Evolutionary conservation across 2,888 invertebrate species (phyloP), one percentile per base, ranked within the genome.

Genomic region (Dryobota labecula): DNA sequence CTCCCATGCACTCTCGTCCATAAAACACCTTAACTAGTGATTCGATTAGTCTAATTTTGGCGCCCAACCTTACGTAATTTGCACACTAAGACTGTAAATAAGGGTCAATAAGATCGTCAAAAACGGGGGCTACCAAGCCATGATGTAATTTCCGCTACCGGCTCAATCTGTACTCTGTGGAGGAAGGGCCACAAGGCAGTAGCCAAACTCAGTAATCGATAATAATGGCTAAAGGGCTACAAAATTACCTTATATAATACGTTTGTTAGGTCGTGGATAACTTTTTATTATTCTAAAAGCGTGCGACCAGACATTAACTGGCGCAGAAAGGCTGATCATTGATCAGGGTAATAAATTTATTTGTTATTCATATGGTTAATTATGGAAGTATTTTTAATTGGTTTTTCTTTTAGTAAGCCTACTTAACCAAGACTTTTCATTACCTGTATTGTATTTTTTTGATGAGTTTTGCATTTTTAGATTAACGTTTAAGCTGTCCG

Each of bases 121-220:
- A 73, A 69, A 65, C 60, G 24, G 49, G 47, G 45, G 33, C 61
- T 64, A 54, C 45, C 64, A 51, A 47, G 66, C 64, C 20, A 38
- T 83, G 70, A 81, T 57, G 69, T 54, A 76, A 83, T 84, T 73
- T 84, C 81, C 81, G 72, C 30, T 69, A 43, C 45, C 70, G 54
- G 13, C 41, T 38, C 62, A 76, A 64, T 61, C 45, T 33, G 61
- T 54, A 57, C 65, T 68, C 47, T 54, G 57, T 67, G n/a, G 51
- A 71, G 62, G n/a, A 51, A 38, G 15, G n/a, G 4, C 20, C 18
- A 63, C 47, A 41, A 72, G 76, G 71, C 75, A 80, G 64, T 74
- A 76, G 49, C 69, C 15, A 66, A 76, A 74, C 66, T 56, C 60
- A 64, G 54, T 65, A 74, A 71, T 73, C 67, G 36, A 64, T 60